These are phyloP conservation scores for Gymnopithys bicolor DNA, from an alignment of 2,797 vertebrate genomes.

Conservation along the genomic window DNA sequence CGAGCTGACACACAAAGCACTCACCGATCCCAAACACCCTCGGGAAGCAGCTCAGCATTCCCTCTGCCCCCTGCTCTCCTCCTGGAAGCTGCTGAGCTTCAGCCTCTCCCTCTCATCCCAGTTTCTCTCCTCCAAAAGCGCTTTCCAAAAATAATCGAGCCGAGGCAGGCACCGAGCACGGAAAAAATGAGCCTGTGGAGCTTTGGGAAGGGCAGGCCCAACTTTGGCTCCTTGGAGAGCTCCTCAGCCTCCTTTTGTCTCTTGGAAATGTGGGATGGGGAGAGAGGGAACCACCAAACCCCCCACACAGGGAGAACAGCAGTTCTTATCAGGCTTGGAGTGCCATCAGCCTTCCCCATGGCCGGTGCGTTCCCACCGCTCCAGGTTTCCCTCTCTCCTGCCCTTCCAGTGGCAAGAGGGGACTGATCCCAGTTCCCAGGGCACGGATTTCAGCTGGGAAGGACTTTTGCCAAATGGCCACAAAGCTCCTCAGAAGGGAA, in stretches of 20 bases:
- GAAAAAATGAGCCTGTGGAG: not conserved
- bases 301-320: not conserved
- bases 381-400: not conserved
- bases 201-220: not conserved
- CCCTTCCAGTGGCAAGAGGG: not conserved
- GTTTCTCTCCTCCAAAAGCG: not conserved
- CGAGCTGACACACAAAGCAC: not conserved
- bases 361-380: not conserved
- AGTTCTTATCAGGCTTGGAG: not conserved
- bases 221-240: accelerated
- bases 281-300: not conserved
- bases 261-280: not conserved
- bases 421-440: not conserved
- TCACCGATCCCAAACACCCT: accelerated
- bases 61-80: not conserved
- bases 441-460: not conserved
- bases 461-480: not conserved
- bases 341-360: not conserved
- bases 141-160: conserved; percentile 26
- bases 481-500: not conserved
- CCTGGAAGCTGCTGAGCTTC: not conserved
- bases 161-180: not conserved
- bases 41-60: not conserved
- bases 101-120: not conserved
- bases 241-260: accelerated